phyloP scores from a whole-genome alignment of 35 echinoderm and acorn worm species.

The Lytechinus pictus region DNA sequence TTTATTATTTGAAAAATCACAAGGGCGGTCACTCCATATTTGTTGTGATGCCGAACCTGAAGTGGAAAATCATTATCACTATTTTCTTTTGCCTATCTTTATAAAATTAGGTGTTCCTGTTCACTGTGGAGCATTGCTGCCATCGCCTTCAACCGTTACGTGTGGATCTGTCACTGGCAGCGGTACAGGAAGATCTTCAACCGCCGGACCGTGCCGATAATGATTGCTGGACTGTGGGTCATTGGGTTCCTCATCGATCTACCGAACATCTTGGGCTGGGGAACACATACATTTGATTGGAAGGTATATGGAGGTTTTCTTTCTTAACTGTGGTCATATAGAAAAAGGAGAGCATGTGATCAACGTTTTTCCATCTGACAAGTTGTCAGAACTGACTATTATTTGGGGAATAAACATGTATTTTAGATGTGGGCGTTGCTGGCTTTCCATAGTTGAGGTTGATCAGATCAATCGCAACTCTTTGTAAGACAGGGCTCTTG shows the following conservation, averaged over 20 bases:
- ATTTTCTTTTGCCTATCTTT: not conserved
- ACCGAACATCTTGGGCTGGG: constrained; percentile 85
- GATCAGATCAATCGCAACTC: no score
- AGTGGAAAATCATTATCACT: not conserved
- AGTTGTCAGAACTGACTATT: no score
- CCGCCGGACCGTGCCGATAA: constrained; percentile 58
- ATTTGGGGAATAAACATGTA: no score
- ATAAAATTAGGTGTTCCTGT: constrained; percentile 57
- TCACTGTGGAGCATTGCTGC: constrained; percentile 85
- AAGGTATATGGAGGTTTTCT: constrained; percentile 28
- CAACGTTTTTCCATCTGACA: not conserved
- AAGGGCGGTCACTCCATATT: no score
- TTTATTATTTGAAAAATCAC: no score
- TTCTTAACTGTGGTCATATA: not conserved
- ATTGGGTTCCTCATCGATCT: constrained; percentile 82
- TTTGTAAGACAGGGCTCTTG: no score
- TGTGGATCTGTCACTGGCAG: constrained; percentile 74
- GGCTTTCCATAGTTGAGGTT: no score
- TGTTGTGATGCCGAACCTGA: no score
- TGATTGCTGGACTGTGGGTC: constrained; percentile 68
- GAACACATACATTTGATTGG: constrained; percentile 71
- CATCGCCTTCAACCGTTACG: constrained; percentile 84
- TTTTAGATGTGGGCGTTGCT: no score
- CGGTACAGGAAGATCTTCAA: constrained; percentile 79
- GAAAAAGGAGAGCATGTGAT: not conserved